Percentiles rank a stretch among this genome's conserved stretches.
These are phyloP conservation scores for Cyprinus carpio DNA, from an alignment of 2,113 vertebrate species.

Conservation along the genomic window DNA sequence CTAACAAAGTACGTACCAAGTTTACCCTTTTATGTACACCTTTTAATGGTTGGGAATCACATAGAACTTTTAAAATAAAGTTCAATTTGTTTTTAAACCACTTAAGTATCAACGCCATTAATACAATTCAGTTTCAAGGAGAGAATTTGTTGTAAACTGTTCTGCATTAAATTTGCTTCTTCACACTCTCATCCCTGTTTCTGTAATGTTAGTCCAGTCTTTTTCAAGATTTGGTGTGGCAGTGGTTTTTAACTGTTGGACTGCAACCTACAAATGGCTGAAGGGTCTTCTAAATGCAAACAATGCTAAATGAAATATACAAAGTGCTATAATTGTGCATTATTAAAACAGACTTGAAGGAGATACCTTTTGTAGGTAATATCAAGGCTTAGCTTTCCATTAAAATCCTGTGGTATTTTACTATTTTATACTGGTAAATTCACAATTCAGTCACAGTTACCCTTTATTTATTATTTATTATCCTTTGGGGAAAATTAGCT, in stretches of 20 bases:
- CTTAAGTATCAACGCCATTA: not conserved
- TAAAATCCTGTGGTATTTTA: not conserved
- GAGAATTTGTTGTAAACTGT: not conserved
- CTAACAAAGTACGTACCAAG: slow-evolving; percentile 33
- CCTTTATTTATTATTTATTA: no score
- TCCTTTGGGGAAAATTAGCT: not conserved
- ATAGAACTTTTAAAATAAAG: not conserved
- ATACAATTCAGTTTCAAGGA: not conserved
- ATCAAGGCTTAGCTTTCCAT: not conserved
- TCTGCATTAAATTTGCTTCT: not conserved
- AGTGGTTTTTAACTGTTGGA: not conserved
- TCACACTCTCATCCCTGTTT: not conserved
- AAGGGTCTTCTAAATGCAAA: not conserved
- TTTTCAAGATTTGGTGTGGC: not conserved
- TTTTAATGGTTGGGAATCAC: slow-evolving; percentile 31
- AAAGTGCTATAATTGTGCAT: not conserved
- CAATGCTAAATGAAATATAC: not conserved
- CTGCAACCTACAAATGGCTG: not conserved
- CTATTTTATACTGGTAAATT: no score
- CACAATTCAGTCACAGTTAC: not conserved
- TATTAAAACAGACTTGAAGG: not conserved
- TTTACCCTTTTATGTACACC: slow-evolving; percentile 17
- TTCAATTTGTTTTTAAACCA: not conserved
- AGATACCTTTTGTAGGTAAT: not conserved
- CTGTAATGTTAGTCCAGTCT: not conserved